phyloP scores from a whole-genome alignment of 1,140 invertebrate species.

The Neuroterus valhalla region DNA sequence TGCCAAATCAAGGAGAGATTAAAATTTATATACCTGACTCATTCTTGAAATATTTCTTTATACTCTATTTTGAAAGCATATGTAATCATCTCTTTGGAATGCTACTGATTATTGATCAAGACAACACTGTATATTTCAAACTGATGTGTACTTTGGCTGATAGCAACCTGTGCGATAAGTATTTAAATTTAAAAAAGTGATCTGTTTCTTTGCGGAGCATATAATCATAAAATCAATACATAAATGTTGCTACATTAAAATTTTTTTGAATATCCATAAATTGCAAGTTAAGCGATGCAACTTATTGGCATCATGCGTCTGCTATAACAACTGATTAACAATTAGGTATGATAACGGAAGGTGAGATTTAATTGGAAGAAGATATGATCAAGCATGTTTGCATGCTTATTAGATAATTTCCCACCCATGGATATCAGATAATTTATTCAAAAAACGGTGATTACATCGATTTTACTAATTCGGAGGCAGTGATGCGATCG shows the following conservation, averaged over 20 bases:
- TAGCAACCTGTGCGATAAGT: neutral
- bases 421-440: neutral
- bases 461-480: neutral
- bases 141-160: neutral
- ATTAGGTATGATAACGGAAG: neutral
- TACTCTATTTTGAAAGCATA: neutral
- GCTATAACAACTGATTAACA: neutral
- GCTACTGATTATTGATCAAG: neutral
- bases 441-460: neutral
- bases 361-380: neutral
- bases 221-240: neutral
- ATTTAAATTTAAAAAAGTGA: neutral
- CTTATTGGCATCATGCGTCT: neutral
- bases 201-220: neutral
- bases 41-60: conserved; percentile 1
- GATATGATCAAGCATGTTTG: neutral
- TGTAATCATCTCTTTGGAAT: neutral
- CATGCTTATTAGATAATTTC: neutral
- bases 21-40: no score
- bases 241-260: no score
- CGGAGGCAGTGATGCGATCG: neutral
- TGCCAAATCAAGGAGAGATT: no score
- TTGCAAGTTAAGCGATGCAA: no score
- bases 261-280: no score
- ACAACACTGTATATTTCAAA: neutral